Evolutionary conservation across 1,140 invertebrate species (phyloP).

Genomic region (Tenebrio molitor): DNA sequence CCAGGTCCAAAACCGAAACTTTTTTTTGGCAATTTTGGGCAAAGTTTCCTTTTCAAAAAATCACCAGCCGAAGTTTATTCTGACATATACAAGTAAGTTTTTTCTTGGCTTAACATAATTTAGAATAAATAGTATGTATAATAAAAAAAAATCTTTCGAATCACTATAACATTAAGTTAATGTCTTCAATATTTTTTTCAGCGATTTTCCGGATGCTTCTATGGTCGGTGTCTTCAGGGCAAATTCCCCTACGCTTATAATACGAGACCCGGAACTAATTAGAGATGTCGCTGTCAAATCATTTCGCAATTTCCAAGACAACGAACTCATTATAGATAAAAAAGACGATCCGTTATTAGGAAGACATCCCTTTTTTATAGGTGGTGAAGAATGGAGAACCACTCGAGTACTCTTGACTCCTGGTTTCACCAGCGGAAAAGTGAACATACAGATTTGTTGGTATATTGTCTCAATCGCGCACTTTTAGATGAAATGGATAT

Average conservation of each 20-base stretch:
- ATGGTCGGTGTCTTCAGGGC: conserved; percentile 5
- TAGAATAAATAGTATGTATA: too few species aligned
- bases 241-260: conserved; percentile 51
- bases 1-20: too few species aligned
- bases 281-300: conserved; percentile 63
- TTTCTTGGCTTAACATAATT: not conserved
- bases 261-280: conserved; percentile 65
- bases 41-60: conserved; percentile 37
- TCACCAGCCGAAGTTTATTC: conserved; percentile 40
- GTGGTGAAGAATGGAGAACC: conserved; percentile 65
- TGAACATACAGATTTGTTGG: conserved; percentile 40
- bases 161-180: too few species aligned
- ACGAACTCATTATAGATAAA: conserved; percentile 57
- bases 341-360: not conserved
- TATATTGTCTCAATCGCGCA: not conserved
- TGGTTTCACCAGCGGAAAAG: conserved; percentile 65
- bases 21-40: not conserved
- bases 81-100: conserved; percentile 53
- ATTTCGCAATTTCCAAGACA: conserved; percentile 60
- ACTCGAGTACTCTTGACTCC: conserved; percentile 63
- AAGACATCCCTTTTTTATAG: conserved; percentile 66
- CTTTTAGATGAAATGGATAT: conserved; percentile 64
- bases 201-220: not conserved
- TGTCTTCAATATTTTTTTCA: too few species aligned
- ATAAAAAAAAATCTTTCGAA: too few species aligned